Percentiles rank a stretch among this genome's conserved stretches.
These are phyloP conservation scores for Lutjanus erythropterus DNA, from an alignment of 2,113 vertebrate genomes.

Conservation along the genomic window DNA sequence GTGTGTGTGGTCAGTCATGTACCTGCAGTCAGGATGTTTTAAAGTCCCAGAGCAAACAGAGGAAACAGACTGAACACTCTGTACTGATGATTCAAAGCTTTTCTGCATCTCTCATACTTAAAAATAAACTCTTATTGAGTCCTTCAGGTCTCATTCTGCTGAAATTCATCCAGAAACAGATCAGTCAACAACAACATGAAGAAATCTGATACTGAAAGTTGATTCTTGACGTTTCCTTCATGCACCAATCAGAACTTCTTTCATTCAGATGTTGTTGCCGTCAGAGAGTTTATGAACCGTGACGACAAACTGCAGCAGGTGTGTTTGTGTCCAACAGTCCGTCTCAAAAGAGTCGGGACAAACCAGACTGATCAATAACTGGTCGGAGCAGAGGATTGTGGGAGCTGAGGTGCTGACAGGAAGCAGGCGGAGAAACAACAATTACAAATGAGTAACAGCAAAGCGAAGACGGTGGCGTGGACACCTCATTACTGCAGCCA, in stretches of 20 bases:
- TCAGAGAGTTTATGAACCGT: too few relatives aligned
- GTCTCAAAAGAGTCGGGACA: background rate
- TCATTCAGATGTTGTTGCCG: too few relatives aligned
- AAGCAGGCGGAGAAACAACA: slow-evolving; percentile 21
- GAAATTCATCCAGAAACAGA: too few relatives aligned
- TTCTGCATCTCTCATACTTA: too few relatives aligned
- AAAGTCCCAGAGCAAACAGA: background rate
- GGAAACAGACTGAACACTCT: too few relatives aligned
- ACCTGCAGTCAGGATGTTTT: background rate
- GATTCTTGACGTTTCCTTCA: too few relatives aligned
- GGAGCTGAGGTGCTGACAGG: slow-evolving; percentile 21
- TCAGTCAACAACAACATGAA: too few relatives aligned
- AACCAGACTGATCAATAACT: background rate
- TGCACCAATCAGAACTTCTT: too few relatives aligned
- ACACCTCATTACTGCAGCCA: slow-evolving; percentile 26
- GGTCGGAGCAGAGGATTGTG: slow-evolving; percentile 15
- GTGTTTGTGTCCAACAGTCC: background rate
- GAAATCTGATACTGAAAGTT: too few relatives aligned
- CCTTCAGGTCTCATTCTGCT: too few relatives aligned
- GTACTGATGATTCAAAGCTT: too few relatives aligned
- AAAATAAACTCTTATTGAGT: too few relatives aligned
- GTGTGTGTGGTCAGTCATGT: background rate
- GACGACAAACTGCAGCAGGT: background rate
- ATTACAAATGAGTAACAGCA: slow-evolving; percentile 26
- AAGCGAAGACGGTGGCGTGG: background rate